Conservation (phyloP, 2,888 invertebrate genomes). For the Cheilosia pagana region DNA sequence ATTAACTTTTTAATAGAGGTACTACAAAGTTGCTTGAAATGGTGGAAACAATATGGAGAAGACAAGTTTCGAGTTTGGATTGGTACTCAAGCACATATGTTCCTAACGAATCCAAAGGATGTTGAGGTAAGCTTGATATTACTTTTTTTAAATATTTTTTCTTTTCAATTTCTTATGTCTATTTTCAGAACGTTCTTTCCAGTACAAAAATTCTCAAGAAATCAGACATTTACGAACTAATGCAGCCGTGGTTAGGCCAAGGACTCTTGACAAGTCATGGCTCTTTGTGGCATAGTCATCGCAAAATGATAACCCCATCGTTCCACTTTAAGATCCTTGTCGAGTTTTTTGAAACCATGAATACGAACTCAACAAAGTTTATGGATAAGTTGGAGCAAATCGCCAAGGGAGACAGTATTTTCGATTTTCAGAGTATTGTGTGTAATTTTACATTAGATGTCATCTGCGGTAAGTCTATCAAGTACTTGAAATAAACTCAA, state of each 20-base stretch:
- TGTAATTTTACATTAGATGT: slow-evolving; percentile 84
- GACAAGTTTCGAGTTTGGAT: slow-evolving; percentile 77
- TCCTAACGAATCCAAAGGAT: slow-evolving; percentile 77
- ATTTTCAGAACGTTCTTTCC: slow-evolving; percentile 78
- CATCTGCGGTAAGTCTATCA: slow-evolving; percentile 82
- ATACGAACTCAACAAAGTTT: slow-evolving; percentile 84
- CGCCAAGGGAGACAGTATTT: slow-evolving; percentile 78
- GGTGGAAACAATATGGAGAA: slow-evolving; percentile 76
- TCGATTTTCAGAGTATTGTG: slow-evolving; percentile 84
- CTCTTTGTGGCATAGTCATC: slow-evolving; percentile 84
- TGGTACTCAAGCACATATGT: slow-evolving; percentile 76
- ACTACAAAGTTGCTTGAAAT: slow-evolving; percentile 77
- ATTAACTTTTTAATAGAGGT: slow-evolving; percentile 76
- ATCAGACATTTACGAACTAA: slow-evolving; percentile 81
- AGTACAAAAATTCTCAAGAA: slow-evolving; percentile 84
- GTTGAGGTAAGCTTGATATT: slow-evolving; percentile 79
- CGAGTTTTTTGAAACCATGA: slow-evolving; percentile 84
- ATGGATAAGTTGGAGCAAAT: slow-evolving; percentile 79
- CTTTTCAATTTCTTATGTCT: background rate
- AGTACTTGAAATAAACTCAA: background rate
- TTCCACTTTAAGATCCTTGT: slow-evolving; percentile 85
- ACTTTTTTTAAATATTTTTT: too few species aligned
- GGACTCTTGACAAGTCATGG: slow-evolving; percentile 84
- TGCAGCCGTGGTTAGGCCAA: slow-evolving; percentile 84
- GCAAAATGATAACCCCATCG: slow-evolving; percentile 85